Evolutionary conservation across 2,888 invertebrate genomes (phyloP).

Genomic region (Eristalis tenax): DNA sequence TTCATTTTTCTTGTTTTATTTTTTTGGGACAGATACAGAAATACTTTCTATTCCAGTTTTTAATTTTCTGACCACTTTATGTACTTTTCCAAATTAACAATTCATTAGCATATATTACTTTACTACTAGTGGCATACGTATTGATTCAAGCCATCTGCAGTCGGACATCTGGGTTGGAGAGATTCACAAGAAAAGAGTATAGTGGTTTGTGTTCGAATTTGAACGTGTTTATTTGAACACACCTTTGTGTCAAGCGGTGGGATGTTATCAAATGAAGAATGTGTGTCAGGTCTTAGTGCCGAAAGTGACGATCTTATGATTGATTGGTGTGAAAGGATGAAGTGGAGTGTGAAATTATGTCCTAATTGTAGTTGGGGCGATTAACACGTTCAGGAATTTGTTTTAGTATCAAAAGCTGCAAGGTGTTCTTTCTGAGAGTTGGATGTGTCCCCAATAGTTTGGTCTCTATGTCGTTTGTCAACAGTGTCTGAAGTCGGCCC

Average conservation of each 20-base stretch:
- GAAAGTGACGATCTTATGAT: not conserved
- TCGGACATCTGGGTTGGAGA: not conserved
- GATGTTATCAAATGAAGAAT: not conserved
- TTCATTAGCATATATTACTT: slow-evolving; percentile 4
- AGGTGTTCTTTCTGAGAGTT: no score
- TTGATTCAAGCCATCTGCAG: not conserved
- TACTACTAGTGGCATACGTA: not conserved
- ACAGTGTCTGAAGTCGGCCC: no score
- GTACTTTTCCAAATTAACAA: slow-evolving; percentile 6
- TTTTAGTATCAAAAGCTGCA: no score
- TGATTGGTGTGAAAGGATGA: not conserved
- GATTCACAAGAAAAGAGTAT: not conserved
- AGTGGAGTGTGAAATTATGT: no score
- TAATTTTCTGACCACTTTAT: not conserved
- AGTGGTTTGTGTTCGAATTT: not conserved
- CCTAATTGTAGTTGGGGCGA: no score
- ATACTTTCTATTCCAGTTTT: slow-evolving; percentile 8
- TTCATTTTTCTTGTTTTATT: not conserved
- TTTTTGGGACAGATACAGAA: not conserved
- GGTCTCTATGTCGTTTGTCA: no score
- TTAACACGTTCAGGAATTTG: no score
- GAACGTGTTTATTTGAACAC: not conserved
- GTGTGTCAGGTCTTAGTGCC: not conserved
- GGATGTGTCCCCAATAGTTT: no score
- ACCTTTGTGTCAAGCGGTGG: not conserved